Evolutionary conservation across 1,140 invertebrate species (phyloP).

Genomic region (Coptotermes formosanus): DNA sequence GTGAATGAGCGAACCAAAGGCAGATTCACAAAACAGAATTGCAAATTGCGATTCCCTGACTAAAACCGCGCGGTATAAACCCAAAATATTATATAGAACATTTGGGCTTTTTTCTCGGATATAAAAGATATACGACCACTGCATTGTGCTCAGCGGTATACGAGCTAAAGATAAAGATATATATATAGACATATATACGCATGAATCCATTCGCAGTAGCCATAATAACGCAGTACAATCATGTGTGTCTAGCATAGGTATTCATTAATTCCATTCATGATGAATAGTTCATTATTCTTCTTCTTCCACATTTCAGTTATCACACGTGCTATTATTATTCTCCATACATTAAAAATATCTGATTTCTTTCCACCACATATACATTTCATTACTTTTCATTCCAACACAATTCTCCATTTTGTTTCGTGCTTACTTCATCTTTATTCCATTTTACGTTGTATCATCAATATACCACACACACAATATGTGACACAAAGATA

Average conservation of each 20-base stretch:
- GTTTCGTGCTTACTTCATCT: slow-evolving; percentile 20
- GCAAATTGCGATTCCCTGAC: slow-evolving; percentile 3
- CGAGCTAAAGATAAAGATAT: slow-evolving; percentile 38
- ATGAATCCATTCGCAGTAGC: slow-evolving; percentile 10
- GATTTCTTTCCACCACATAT: not conserved
- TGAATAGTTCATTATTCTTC: slow-evolving; percentile 8
- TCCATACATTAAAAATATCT: not conserved
- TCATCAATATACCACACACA: slow-evolving; percentile 23
- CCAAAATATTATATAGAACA: not conserved
- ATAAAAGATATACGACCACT: slow-evolving; percentile 42
- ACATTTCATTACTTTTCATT: slow-evolving; percentile 24
- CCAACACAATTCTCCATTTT: slow-evolving; percentile 22
- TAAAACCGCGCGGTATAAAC: slow-evolving; percentile 4
- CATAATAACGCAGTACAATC: not conserved
- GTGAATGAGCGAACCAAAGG: not conserved
- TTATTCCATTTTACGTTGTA: slow-evolving; percentile 17
- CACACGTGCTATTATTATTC: slow-evolving; percentile 16
- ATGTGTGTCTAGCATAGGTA: not conserved
- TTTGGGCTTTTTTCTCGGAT: not conserved
- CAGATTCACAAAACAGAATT: not conserved
- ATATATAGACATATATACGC: not conserved
- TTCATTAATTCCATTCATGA: slow-evolving; percentile 11
- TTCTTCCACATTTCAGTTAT: slow-evolving; percentile 24
- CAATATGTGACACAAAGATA: not conserved
- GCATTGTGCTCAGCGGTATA: slow-evolving; percentile 55